Evolutionary conservation across 1,140 invertebrate genomes (phyloP).

Genomic region (Musca domestica): DNA sequence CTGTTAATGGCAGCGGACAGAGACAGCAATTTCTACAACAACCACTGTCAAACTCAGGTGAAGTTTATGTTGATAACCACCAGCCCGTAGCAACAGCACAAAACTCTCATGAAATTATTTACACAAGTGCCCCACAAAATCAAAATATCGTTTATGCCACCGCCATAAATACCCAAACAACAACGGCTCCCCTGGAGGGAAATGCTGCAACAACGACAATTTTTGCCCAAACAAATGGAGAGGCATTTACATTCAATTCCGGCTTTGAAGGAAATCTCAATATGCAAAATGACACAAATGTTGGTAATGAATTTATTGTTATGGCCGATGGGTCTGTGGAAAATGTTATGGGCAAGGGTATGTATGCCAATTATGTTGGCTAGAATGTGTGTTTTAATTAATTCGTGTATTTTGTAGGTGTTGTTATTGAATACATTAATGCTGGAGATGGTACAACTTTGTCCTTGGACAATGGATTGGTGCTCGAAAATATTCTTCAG

Average conservation of each 20-base stretch:
- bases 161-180: background rate
- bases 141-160: background rate
- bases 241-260: constrained; percentile 8
- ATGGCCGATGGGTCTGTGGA: constrained; percentile 44
- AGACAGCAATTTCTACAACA: too few relatives aligned
- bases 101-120: constrained; percentile 24
- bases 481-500: constrained; percentile 25
- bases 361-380: background rate
- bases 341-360: constrained; percentile 40
- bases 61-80: too few relatives aligned
- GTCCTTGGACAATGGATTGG: constrained; percentile 18
- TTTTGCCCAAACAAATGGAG: background rate
- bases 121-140: background rate
- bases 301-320: constrained; percentile 45
- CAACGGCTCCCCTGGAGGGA: constrained; percentile 16
- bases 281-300: constrained; percentile 34
- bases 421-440: constrained; percentile 32
- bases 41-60: too few relatives aligned
- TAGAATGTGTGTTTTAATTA: background rate
- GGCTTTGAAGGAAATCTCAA: constrained; percentile 13
- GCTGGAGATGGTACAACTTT: constrained; percentile 8
- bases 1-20: too few relatives aligned
- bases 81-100: background rate
- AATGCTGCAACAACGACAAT: constrained; percentile 4
- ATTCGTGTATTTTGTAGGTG: constrained; percentile 23